These are phyloP conservation scores for Oryzias celebensis DNA, from an alignment of 2,113 vertebrate species.

Conservation along the genomic window DNA sequence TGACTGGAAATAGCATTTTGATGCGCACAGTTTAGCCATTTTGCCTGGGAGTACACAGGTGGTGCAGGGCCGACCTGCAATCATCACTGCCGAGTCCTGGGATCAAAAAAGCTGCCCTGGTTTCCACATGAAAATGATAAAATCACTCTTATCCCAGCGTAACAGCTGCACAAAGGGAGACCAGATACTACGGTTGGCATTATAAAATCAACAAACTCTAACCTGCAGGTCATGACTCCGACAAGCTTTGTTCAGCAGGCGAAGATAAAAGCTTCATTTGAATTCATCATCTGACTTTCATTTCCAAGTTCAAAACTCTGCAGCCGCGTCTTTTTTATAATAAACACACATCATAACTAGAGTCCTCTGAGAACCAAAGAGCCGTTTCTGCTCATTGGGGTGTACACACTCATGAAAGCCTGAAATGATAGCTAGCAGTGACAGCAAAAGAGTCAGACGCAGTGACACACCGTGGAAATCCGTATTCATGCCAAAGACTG, in stretches of 20 bases:
- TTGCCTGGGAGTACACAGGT: neutral
- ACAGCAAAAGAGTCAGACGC: neutral
- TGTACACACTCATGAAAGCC: conserved; percentile 21
- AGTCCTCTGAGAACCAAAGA: conserved; percentile 26
- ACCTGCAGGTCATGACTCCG: conserved; percentile 29
- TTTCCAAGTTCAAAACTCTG: conserved; percentile 17
- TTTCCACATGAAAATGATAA: conserved; percentile 14
- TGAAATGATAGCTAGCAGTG: conserved; percentile 28
- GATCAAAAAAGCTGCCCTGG: conserved; percentile 1
- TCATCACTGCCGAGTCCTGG: neutral
- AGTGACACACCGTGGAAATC: conserved; percentile 13
- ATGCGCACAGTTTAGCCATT: neutral
- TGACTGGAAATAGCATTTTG: neutral
- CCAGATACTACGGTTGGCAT: conserved; percentile 24
- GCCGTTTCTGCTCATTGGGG: neutral
- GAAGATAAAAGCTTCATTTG: conserved; percentile 36
- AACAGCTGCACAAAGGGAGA: conserved; percentile 1
- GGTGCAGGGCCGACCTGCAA: neutral
- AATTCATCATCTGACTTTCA: conserved; percentile 44
- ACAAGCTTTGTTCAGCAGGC: conserved; percentile 34
- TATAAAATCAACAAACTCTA: conserved; percentile 32
- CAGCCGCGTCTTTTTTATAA: conserved; percentile 13
- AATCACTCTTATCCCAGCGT: conserved; percentile 9
- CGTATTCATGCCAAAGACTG: conserved; percentile 30
- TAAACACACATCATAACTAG: conserved; percentile 22